A percentile compares a stretch with the other conserved stretches of the same genome.
These are phyloP conservation scores for Pyrgus malvae DNA, from an alignment of 2,888 invertebrate genomes.

Conservation along the genomic window DNA sequence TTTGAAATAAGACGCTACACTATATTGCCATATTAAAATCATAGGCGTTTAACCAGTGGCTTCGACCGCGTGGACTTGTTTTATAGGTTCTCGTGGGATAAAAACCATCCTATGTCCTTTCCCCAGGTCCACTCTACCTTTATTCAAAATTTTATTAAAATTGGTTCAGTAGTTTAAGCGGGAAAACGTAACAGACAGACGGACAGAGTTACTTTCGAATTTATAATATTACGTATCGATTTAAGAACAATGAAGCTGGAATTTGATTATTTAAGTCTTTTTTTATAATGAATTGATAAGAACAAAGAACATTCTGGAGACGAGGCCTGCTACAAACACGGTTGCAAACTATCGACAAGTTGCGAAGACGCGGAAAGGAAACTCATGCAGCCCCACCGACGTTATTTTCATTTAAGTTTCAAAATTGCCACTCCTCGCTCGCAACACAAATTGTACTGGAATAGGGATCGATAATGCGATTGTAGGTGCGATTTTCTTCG, in stretches of 20 bases:
- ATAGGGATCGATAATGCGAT: constrained; percentile 79
- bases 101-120: too few species aligned
- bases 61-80: too few species aligned
- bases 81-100: too few species aligned
- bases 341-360: constrained; percentile 50
- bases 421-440: constrained; percentile 70
- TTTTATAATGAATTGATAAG: constrained; percentile 2
- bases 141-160: too few species aligned
- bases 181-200: too few species aligned
- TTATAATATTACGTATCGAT: neutral
- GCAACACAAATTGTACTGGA: constrained; percentile 75
- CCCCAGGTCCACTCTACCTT: too few species aligned
- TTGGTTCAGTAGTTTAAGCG: too few species aligned
- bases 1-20: too few species aligned
- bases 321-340: constrained; percentile 40
- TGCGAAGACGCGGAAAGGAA: constrained; percentile 41
- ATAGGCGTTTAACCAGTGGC: too few species aligned
- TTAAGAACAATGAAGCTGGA: neutral
- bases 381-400: constrained; percentile 41
- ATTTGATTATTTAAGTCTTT: neutral
- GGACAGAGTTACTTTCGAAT: too few species aligned
- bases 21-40: too few species aligned
- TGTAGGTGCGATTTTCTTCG: constrained; percentile 76
- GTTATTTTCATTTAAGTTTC: constrained; percentile 80
- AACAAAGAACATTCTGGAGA: constrained; percentile 14